Conservation (phyloP, 2,797 vertebrate genomes). For the Cossypha niveicapilla region DNA sequence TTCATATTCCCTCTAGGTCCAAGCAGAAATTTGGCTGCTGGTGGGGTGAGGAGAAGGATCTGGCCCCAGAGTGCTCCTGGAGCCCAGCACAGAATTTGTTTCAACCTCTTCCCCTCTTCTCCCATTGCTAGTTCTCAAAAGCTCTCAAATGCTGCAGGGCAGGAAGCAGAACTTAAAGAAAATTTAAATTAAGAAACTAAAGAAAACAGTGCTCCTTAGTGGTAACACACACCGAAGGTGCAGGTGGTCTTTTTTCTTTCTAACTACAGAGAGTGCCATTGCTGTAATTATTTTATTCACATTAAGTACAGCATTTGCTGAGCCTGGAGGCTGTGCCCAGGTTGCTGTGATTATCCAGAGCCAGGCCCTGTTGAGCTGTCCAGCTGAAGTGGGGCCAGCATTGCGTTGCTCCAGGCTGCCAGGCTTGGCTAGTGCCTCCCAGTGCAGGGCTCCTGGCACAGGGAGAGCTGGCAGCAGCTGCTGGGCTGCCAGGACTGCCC, state of each 20-base stretch:
- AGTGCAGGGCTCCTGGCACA: not conserved
- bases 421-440: not conserved
- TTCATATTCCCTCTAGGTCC: not conserved
- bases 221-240: not conserved
- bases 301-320: not conserved
- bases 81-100: not conserved
- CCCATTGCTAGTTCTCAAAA: not conserved
- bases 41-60: not conserved
- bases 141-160: not conserved
- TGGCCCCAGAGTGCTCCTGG: not conserved
- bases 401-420: rapidly evolving
- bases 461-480: not conserved
- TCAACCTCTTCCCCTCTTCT: not conserved
- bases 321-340: not conserved
- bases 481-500: not conserved
- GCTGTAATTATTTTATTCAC: not conserved
- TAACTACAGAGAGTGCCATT: not conserved
- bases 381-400: not conserved
- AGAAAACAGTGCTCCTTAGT: not conserved
- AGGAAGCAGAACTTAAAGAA: not conserved
- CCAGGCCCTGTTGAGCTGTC: not conserved
- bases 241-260: not conserved
- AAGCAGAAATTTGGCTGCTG: not conserved
- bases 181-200: not conserved
- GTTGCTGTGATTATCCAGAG: not conserved